phyloP scores from a whole-genome alignment of 2,797 vertebrate species.

The Acipenser oxyrinchus region DNA sequence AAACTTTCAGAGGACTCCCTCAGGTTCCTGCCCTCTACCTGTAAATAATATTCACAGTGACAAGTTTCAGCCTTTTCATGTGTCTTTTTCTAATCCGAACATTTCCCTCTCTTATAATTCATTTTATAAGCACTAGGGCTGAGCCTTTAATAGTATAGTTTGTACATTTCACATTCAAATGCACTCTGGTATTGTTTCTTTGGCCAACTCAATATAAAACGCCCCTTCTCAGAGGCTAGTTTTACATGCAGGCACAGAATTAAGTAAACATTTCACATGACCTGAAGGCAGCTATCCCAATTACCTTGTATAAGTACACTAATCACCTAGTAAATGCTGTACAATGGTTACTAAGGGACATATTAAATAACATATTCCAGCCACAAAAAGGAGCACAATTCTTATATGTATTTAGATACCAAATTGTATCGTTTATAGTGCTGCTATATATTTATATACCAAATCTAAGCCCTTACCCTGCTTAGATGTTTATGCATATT shows the following conservation, averaged over 20 bases:
- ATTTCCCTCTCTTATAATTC: conserved; percentile 35
- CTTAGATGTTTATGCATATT: too few relatives aligned
- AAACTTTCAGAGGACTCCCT: conserved; percentile 40
- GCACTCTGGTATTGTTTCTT: conserved; percentile 40
- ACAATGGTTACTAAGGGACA: too few relatives aligned
- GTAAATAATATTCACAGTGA: conserved; percentile 52
- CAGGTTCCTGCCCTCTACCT: conserved; percentile 49
- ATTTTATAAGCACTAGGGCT: conserved; percentile 22
- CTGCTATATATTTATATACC: too few relatives aligned
- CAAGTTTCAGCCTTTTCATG: conserved; percentile 45
- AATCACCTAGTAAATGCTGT: too few relatives aligned
- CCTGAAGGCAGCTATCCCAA: conserved; percentile 28
- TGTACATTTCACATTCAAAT: conserved; percentile 38
- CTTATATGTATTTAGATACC: too few relatives aligned
- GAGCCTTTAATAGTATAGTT: conserved; percentile 61
- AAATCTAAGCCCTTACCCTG: too few relatives aligned
- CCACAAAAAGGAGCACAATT: too few relatives aligned
- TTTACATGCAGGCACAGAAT: conserved; percentile 45
- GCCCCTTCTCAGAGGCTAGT: conserved; percentile 36
- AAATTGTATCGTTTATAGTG: too few relatives aligned
- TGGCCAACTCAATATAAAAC: conserved; percentile 43
- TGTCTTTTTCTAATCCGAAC: conserved; percentile 39
- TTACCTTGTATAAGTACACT: too few relatives aligned
- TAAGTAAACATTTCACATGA: conserved; percentile 63
- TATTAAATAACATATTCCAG: too few relatives aligned